A percentile compares a stretch with the other conserved stretches of the same genome.
Conservation (phyloP, 1,140 invertebrate genomes). For the Drosophila pruinosa region DNA sequence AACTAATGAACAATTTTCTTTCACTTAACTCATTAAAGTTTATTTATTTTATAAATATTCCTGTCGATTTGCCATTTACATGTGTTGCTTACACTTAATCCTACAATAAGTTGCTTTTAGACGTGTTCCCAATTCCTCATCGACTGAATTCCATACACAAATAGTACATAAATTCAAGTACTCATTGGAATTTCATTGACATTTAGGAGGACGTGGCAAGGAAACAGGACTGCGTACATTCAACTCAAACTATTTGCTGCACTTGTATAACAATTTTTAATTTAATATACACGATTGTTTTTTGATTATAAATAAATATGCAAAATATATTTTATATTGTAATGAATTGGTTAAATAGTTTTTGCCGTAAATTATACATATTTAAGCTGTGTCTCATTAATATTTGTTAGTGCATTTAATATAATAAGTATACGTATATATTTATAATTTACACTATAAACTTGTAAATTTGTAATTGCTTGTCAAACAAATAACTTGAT, state of each 20-base stretch:
- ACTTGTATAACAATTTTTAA: conserved; percentile 36
- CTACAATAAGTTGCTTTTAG: conserved; percentile 18
- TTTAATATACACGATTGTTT: conserved; percentile 43
- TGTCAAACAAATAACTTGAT: conserved; percentile 37
- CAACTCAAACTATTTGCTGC: conserved; percentile 29
- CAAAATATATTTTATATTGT: conserved; percentile 21
- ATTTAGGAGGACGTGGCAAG: not conserved
- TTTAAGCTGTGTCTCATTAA: conserved; percentile 32
- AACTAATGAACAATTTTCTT: not conserved
- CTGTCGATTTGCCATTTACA: conserved; percentile 71
- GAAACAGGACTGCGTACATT: conserved; percentile 7
- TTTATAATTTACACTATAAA: conserved; percentile 21
- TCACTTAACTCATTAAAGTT: conserved; percentile 59
- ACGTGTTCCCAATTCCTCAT: not conserved
- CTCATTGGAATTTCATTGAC: not conserved
- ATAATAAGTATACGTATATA: conserved; percentile 10
- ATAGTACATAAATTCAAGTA: not conserved
- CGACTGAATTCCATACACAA: not conserved
- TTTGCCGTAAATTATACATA: conserved; percentile 15
- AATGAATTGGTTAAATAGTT: conserved; percentile 39
- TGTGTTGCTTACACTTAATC: conserved; percentile 49
- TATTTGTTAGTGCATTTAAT: conserved; percentile 19
- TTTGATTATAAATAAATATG: conserved; percentile 31
- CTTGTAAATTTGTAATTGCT: conserved; percentile 38
- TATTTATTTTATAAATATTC: conserved; percentile 75